These are phyloP conservation scores for Bellardia bayeri DNA, from an alignment of 2,888 invertebrate species.

Conservation along the genomic window DNA sequence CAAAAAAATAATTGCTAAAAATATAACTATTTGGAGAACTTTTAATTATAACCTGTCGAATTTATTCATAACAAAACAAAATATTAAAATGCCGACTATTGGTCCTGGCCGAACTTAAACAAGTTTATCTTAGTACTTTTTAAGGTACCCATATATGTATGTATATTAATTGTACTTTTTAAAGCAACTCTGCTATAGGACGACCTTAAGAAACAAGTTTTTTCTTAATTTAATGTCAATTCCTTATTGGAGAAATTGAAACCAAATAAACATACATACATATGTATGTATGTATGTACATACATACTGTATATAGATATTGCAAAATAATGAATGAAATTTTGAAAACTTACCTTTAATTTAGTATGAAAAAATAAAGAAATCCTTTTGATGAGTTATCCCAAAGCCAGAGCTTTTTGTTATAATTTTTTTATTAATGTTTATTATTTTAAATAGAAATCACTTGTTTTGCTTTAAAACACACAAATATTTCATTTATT, in stretches of 20 bases:
- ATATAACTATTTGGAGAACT: too few species aligned
- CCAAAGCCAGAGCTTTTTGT: background rate
- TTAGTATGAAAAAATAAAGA: slow-evolving; percentile 4
- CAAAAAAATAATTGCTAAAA: too few species aligned
- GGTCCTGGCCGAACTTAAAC: too few species aligned
- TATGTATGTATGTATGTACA: too few species aligned
- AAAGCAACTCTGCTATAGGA: slow-evolving; percentile 13
- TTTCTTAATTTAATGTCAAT: background rate
- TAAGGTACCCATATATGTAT: too few species aligned
- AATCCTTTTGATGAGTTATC: slow-evolving; percentile 31
- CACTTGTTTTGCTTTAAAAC: slow-evolving; percentile 19
- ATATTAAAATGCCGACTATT: too few species aligned
- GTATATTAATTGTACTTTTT: background rate
- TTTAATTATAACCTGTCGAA: too few species aligned
- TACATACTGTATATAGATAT: too few species aligned
- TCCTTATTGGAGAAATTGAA: background rate
- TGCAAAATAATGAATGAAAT: background rate
- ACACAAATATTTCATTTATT: background rate
- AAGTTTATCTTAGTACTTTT: too few species aligned
- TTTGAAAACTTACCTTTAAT: slow-evolving; percentile 27
- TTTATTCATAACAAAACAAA: too few species aligned
- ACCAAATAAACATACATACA: too few species aligned
- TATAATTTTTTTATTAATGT: background rate
- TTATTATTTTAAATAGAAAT: background rate
- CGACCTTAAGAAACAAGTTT: slow-evolving; percentile 54